Base-by-base conservation (phyloP, 2,113 vertebrate species). In the Anser brachyrhynchus region DNA sequence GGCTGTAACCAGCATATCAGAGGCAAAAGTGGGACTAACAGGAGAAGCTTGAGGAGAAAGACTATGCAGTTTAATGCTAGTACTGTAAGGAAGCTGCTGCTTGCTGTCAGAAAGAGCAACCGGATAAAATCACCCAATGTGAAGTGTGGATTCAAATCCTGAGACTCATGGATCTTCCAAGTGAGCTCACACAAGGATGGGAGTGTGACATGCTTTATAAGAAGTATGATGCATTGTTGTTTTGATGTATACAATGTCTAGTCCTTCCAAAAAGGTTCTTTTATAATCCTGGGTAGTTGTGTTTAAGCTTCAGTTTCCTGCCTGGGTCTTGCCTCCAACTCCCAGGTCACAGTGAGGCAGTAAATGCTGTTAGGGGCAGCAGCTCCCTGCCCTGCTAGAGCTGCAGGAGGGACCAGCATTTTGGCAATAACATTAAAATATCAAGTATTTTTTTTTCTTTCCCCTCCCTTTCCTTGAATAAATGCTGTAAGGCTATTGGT, bases 181-280 rank as follows among this genome's bases (percentile, higher is more conserved):
- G 59, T 37, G 65, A 71, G 54, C 59, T 86, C 11, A 2, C 31
- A 3, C 16, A 35, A 49, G 44, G 43, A 31, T 10, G 16, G 13
- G 0, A 0, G 39, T 11, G 54, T 21, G 58, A 26, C 35, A 46
- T 15, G 9, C 62, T 69, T 41, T 37, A 5, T 33, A 37, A 61
- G 61, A 82, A 90, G 73, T 54, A 28, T 22, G 55, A 16, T 31
- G 39, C 5, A 20, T 54, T 88, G 37, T 51, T n/a, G 12, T 12
- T 76, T 79, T 22, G 51, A 43, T 86, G 29, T 13, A 17, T 6
- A 4, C 6, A 23, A 11, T 78, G 13, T 44, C 23, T 44, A 19
- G 78, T 5, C 6, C 20, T 66, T 61, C 2, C 9, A 10, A 39
- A 64, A 39, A 58, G 11, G 28, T 13, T 11, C 3, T 21, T 41